Evolutionary conservation across 1,140 invertebrate species (phyloP), one percentile per base, ranked within the genome.

Genomic region (Megalopta genalis): DNA sequence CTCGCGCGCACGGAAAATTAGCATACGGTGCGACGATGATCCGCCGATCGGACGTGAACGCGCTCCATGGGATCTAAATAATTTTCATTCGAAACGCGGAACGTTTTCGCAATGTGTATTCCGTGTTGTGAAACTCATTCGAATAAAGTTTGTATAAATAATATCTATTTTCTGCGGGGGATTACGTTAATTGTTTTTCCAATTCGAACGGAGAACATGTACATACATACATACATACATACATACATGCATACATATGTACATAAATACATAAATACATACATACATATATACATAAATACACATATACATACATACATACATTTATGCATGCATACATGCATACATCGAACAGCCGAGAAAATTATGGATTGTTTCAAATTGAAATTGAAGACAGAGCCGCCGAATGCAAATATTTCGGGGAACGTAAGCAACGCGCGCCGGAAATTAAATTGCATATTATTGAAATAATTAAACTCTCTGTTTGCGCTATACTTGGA

Each of bases 361-460:
- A 37, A 77, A 77, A 77, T 77, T 71, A 71, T 57, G n/a, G 46
- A 77, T 77, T 77, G 63, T 63, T 60, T 23, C 27, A 60, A 71
- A 78, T 78, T 78, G 60, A 37, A 78, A 64, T 65, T 72, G 60
- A 39, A 72, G 59, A 49, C 39, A 54, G n/a, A 64, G 64, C 76
- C 42, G 32, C 46, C 59, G 46, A 77, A 52, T 65, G 76, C 21
- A 78, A 78, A 78, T 78, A 78, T 78, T 72, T 64, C 76, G 63
- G 42, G 76, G 63, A 57, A 60, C 68, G 76, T 71, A 78, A 78
- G 68, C 76, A 39, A 69, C 63, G 54, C 76, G 54, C 54, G 57
- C 60, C 60, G 68, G 42, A 78, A 78, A 78, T 78, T 78, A 78
- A 78, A 78, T 54, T 72, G 32, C 76, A 64, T 64, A 78, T 78